These are phyloP conservation scores for Chrysolina americana DNA, from an alignment of 2,888 invertebrate species.

Conservation along the genomic window DNA sequence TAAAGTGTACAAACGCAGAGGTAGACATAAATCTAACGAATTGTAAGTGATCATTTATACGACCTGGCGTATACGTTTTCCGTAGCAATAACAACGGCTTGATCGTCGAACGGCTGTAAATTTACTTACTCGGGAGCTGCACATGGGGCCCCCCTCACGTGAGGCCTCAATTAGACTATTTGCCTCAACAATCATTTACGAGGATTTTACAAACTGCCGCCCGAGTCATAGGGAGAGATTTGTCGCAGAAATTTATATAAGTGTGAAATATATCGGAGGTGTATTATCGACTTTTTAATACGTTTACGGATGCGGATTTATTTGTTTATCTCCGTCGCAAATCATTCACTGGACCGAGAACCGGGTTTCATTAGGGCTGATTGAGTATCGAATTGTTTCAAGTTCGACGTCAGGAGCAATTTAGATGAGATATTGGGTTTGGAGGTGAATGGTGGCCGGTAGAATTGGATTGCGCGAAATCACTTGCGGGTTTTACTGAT, in stretches of 20 bases:
- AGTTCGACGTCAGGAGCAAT: constrained; percentile 20
- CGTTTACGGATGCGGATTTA: constrained; percentile 34
- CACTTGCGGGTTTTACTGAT: background rate
- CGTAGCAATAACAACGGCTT: constrained; percentile 59
- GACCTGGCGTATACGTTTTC: constrained; percentile 58
- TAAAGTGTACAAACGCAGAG: constrained; percentile 48
- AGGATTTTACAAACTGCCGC: constrained; percentile 69
- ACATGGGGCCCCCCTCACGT: constrained; percentile 65
- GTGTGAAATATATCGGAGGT: constrained; percentile 65
- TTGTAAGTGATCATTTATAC: constrained; percentile 60
- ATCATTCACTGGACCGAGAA: constrained; percentile 33
- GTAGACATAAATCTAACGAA: constrained; percentile 56
- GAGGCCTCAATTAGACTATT: constrained; percentile 69
- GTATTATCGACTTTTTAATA: constrained; percentile 61
- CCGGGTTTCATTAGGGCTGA: constrained; percentile 36
- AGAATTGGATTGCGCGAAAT: background rate
- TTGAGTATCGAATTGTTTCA: constrained; percentile 23
- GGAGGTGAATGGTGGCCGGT: background rate
- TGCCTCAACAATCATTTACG: constrained; percentile 69
- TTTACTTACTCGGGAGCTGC: constrained; percentile 54
- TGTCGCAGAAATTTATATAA: constrained; percentile 66
- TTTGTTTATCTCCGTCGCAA: constrained; percentile 40
- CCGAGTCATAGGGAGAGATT: constrained; percentile 68
- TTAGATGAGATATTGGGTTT: constrained; percentile 28
- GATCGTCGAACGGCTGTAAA: constrained; percentile 55